Base-by-base conservation (phyloP, 2,113 vertebrate genomes). In the Oncorhynchus clarkii region DNA sequence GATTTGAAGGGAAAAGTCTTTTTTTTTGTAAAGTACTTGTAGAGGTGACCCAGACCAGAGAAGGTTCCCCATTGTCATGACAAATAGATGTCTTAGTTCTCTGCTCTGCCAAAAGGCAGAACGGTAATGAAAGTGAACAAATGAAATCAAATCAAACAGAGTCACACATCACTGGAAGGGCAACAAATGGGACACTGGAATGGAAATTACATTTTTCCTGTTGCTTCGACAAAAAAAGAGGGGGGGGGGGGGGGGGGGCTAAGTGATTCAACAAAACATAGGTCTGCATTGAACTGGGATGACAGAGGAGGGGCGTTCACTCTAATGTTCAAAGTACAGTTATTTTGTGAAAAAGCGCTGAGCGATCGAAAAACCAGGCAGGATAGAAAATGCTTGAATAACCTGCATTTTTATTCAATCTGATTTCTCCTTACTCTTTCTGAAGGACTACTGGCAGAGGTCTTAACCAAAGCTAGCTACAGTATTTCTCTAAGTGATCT, bases 91-190 rank as follows among this genome's bases (percentile, higher is more conserved):
- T 91, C 87, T 81, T 45, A 69, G 84, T 71, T 84, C 72, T 77
- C 82, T 77, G 31, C 78, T 27, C 51, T 77, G 89, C 85, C 86
- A 82, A 80, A 88, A 85, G 74, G 82, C 89, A 89, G 81, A 93
- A 88, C 83, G 57, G 89, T 91, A 91, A 93, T 90, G 91, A 88
- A 93, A 93, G 88, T 85, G 90, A 93, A 92, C 92, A 92, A 94
- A 92, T 90, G 83, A 91, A 93, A 92, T 93, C 85, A 92, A 93
- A 93, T 91, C 89, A 92, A 94, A 93, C 88, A 89, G 92, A 93
- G 93, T 93, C 93, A 94, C 89, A 92, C 92, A 91, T 94, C 93
- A 94, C 92, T 93, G 86, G 90, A 92, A 94, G 93, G 91, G 87
- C 90, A 93, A 82, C 80, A 88, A 93, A 94, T 94, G 91, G 85